Percentiles rank a stretch among this genome's conserved stretches.
These are phyloP conservation scores for Cebidichthys violaceus DNA, from an alignment of 2,113 vertebrate species.

Conservation along the genomic window DNA sequence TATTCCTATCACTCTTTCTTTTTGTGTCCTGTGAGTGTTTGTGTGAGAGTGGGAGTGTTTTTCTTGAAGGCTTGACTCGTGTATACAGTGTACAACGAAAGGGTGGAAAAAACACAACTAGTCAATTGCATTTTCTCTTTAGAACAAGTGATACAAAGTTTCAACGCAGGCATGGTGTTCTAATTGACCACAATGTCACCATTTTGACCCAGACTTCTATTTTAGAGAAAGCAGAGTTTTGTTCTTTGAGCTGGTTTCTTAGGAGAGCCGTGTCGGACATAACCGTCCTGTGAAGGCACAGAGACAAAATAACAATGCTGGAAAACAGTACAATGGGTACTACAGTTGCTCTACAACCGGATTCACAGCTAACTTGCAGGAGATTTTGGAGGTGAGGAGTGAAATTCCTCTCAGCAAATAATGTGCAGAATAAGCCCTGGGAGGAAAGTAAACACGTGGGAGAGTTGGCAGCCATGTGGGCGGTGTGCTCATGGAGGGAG, in stretches of 20 bases:
- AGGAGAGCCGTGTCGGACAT: constrained; percentile 46
- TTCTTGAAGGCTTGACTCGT: neutral
- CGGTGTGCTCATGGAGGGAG: constrained; percentile 48
- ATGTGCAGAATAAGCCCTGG: constrained; percentile 54
- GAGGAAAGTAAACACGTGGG: constrained; percentile 71
- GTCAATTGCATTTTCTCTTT: neutral
- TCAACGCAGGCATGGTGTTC: constrained; percentile 3
- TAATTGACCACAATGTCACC: constrained; percentile 15
- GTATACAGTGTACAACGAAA: neutral
- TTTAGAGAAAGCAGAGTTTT: constrained; percentile 38
- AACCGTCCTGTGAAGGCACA: constrained; percentile 37
- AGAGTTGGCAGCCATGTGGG: constrained; percentile 69
- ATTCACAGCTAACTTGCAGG: constrained; percentile 24
- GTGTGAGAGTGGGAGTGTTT: constrained; percentile 14
- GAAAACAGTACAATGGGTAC: constrained; percentile 41
- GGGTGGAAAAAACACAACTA: neutral
- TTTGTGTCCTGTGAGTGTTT: neutral
- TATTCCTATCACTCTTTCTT: neutral
- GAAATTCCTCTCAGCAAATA: constrained; percentile 60
- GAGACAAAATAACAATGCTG: constrained; percentile 17
- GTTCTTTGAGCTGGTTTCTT: constrained; percentile 64
- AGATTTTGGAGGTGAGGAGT: constrained; percentile 51
- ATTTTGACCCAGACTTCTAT: too few species aligned
- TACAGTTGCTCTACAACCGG: neutral
- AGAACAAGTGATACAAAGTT: constrained; percentile 7